Evolutionary conservation across 2,888 invertebrate genomes (phyloP), one percentile per base, ranked within the genome.

Genomic region (Flexamia atlantica): DNA sequence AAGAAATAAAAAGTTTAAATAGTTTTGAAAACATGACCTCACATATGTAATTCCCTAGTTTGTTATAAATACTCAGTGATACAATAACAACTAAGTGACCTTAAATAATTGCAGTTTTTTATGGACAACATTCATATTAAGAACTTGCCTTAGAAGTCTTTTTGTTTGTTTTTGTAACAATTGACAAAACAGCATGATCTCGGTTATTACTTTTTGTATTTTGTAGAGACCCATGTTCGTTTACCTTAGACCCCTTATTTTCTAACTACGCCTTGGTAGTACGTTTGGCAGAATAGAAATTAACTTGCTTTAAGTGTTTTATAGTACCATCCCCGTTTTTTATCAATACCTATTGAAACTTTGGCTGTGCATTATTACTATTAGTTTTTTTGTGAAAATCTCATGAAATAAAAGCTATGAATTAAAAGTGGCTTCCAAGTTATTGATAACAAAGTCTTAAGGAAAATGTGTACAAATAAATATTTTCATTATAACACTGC

Each of bases 251-350:
- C 30, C 25, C 64, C 64, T 28, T 14, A 12, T 28, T 28, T 28
- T 64, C 3, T 64, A 12, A 64, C 64, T 30, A 64, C 30, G 64
- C 30, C 64, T 64, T 64, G 64, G 64, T 64, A 64, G 64, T 28
- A 28, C 12, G 14, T 28, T 64, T 64, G 64, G 64, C 30, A 64
- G 20, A 10, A 28, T 64, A 64, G 64, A 64, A 64, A 12, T 3
- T 25, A 12, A 25, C 2, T 14, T 64, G 64, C 64, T 64, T 64
- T 64, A 64, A 64, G 64, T 64, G 64, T 64, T 25, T 28, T 64
- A 64, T 64, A 10, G 60, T 60, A n/a, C n/a, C n/a, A n/a, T 28
- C 28, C 64, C 28, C 28, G 28, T 28, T 53, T 53, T 20, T 23
- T 53, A 53, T 53, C 5, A 23, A 53, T 23, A 53, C 23, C 23